Evolutionary conservation across 1,140 invertebrate species (phyloP).

Genomic region (Chironomus striatipennis): DNA sequence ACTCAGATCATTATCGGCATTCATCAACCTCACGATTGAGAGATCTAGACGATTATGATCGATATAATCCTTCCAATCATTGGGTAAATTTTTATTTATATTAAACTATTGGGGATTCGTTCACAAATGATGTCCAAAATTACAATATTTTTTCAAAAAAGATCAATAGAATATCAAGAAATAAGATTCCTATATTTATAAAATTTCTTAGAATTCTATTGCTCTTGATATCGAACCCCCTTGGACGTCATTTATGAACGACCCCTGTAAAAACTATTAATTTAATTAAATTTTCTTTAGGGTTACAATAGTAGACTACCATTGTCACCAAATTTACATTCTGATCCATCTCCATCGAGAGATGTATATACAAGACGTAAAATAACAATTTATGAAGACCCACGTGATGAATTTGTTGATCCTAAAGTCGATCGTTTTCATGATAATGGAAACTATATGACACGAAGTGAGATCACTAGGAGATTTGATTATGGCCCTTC

Average conservation of each 20-base stretch:
- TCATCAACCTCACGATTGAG: neutral
- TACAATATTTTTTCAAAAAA: too few relatives aligned
- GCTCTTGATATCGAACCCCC: too few relatives aligned
- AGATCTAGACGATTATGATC: neutral
- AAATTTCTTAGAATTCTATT: too few relatives aligned
- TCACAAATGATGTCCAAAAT: too few relatives aligned
- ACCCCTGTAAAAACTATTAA: too few relatives aligned
- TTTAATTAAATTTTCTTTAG: neutral
- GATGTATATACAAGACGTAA: conserved; percentile 7
- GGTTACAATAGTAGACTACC: neutral
- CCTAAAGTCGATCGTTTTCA: neutral
- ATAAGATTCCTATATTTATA: too few relatives aligned
- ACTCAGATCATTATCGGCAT: neutral
- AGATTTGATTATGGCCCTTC: neutral
- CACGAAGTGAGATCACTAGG: neutral
- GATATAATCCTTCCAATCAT: neutral
- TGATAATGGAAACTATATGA: conserved; percentile 1
- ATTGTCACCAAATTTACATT: neutral
- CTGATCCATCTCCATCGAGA: neutral
- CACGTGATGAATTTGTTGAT: conserved; percentile 23
- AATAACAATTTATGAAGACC: conserved; percentile 25
- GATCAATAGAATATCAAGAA: neutral
- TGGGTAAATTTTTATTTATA: conserved; percentile 18
- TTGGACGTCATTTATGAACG: too few relatives aligned
- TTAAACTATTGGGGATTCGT: too few relatives aligned